Evolutionary conservation across 2,888 invertebrate species (phyloP), one percentile per base, ranked within the genome.

Genomic region (Augochlorella aurata): DNA sequence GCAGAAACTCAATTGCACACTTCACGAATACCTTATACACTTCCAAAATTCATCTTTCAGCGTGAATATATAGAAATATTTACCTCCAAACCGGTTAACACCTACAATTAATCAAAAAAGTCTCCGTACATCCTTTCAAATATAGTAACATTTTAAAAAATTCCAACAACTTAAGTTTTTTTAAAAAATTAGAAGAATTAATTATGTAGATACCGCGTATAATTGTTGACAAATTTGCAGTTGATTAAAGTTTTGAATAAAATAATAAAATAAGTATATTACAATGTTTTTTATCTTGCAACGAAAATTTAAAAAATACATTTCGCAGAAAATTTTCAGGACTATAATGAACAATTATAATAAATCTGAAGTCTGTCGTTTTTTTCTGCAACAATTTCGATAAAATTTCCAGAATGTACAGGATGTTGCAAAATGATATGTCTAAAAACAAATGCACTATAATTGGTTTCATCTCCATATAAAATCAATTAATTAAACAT

Each of bases 21-120:
- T 44, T 49, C 49, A 66, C 54, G 69, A 74, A 66, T 65, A 69
- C 24, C 68, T 52, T 77, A 44, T 69, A 68, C 18, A 50, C 18
- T 18, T 24, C 8, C 49, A 8, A 29, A 49, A 50, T 68, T 68
- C 49, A 49, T 29, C 68, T 47, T 50, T 68, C 68, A 49, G 68
- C 68, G 38, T 38, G 38, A 12, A 68, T 50, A 29, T n/a, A 3
- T n/a, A 29, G 18, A 24, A 29, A 18, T n/a, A 18, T 29, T 18
- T 69, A 44, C 10, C 18, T 1, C 18, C 12, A 44, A 65, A 44
- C n/a, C 21, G n/a, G 18, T 5, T 65, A 65, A 65, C 44, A 65
- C 16, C 24, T 58, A 14, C 14, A 16, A 58, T 58, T 24, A 24
- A 12, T 24, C 58, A 24, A 58, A 21, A 58, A 21, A 14, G 58